phyloP scores from a whole-genome alignment of 1,140 invertebrate species.

The Apis florea region DNA sequence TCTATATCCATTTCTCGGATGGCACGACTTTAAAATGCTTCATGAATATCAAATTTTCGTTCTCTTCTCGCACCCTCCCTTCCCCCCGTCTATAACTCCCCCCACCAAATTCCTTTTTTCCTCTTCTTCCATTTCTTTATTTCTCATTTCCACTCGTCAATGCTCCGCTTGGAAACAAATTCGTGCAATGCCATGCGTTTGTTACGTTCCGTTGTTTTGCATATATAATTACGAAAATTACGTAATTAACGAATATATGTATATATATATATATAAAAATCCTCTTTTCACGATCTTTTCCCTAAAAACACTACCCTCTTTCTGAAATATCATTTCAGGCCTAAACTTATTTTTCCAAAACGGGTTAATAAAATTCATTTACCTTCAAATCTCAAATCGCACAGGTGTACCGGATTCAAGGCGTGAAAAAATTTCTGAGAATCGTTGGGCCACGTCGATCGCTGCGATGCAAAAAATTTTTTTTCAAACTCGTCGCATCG shows the following conservation, averaged over 20 bases:
- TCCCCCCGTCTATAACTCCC: slow-evolving; percentile 18
- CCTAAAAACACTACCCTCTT: too few relatives aligned
- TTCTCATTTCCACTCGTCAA: slow-evolving; percentile 35
- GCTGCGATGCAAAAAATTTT: slow-evolving; percentile 42
- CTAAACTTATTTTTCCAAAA: too few relatives aligned
- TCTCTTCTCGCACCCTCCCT: slow-evolving; percentile 53
- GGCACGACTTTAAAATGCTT: slow-evolving; percentile 69
- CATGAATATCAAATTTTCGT: slow-evolving; percentile 72
- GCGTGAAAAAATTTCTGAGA: too few relatives aligned
- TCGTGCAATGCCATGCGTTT: slow-evolving; percentile 17
- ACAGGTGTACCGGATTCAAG: too few relatives aligned
- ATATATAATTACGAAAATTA: not conserved
- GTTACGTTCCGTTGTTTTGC: not conserved
- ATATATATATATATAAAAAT: not conserved
- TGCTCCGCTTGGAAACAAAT: slow-evolving; percentile 26
- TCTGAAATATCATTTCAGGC: too few relatives aligned
- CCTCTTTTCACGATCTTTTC: too few relatives aligned
- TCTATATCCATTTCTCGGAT: slow-evolving; percentile 58
- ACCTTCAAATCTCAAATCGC: too few relatives aligned
- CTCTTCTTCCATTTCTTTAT: slow-evolving; percentile 17
- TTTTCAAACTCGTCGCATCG: slow-evolving; percentile 38
- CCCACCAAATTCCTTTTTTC: not conserved
- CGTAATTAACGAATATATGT: not conserved
- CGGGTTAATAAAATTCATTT: too few relatives aligned
- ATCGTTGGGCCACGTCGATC: slow-evolving; percentile 2